Conservation (phyloP, 2,888 invertebrate genomes). For the Mylabris sibirica region DNA sequence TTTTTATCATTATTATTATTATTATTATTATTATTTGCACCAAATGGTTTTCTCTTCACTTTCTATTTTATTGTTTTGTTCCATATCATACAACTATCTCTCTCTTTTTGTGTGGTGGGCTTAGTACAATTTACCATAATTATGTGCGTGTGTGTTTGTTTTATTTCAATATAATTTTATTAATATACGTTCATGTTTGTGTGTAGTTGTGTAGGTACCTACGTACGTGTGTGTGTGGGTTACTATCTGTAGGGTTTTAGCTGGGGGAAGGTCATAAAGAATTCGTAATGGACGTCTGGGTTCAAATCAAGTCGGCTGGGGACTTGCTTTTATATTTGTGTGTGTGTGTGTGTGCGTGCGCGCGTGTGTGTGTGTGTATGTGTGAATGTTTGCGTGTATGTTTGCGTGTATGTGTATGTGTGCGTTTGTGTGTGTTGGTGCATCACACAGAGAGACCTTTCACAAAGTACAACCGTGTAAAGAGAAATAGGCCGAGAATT, state of each 20-base stretch:
- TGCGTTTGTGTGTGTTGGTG: not conserved
- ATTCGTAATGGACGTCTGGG: conserved; percentile 58
- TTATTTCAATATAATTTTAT: not conserved
- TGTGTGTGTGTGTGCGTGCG: not conserved
- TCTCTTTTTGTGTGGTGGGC: not conserved
- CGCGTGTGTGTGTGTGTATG: not conserved
- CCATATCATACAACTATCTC: not conserved
- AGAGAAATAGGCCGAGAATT: conserved; percentile 7
- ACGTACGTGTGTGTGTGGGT: not conserved
- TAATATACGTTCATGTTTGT: not conserved
- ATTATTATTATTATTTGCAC: too few relatives aligned
- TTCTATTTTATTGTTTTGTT: not conserved
- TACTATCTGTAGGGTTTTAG: conserved; percentile 2
- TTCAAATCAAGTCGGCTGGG: conserved; percentile 28
- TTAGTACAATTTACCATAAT: too few relatives aligned
- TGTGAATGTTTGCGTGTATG: not conserved
- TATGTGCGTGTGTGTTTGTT: not conserved
- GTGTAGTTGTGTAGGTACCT: too few relatives aligned
- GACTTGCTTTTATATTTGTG: conserved; percentile 4
- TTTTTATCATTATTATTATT: not conserved
- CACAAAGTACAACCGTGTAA: conserved; percentile 3
- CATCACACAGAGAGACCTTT: conserved; percentile 4
- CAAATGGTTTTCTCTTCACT: not conserved
- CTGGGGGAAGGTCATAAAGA: conserved; percentile 58
- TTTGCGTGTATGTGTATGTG: too few relatives aligned